Evolutionary conservation across 1,140 invertebrate genomes (phyloP), one percentile per base, ranked within the genome.

Genomic region (Oedothorax gibbosus): DNA sequence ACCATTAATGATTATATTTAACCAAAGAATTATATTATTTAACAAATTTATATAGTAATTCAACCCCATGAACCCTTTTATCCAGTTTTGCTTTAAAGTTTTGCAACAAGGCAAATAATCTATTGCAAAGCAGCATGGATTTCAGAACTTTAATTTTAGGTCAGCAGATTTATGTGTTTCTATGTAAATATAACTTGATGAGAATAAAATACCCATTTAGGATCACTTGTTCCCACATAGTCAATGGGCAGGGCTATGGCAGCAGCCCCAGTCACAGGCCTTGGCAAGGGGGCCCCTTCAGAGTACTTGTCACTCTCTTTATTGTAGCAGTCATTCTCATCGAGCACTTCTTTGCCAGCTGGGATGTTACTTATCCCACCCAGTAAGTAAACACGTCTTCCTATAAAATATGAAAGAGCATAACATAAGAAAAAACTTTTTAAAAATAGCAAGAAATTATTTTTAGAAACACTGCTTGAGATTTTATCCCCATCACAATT

Each of bases 181-280:
- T 11, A 60, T 60, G 9, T 7, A 62, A 62, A 62, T 15, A 62
- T 62, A 62, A 2, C 18, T 20, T 5, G 15, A 66, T 0, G 18
- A 66, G 57, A 66, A 12, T 11, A 10, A 66, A 3, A n/a, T 77
- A 85, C 83, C 83, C 83, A 85, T 85, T 85, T 85, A 8, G 73
- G 73, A 53, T 78, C 83, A 71, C 65, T 85, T 6, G 73, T 77
- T 0, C 73, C 73, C 15, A 85, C 35, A 49, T 85, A 85, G 21
- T 85, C 75, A 18, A 85, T 78, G 2, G 83, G 73, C 18, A 85
- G 35, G 15, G 73, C 73, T 12, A 76, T 51, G 0, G 83, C 83
- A 53, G 83, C 73, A 18, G 83, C 53, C 21, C 83, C 83, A 9
- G 83, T 78, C 7, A 85, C 20, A 18, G 83, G 73, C 14, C 20